phyloP scores from a whole-genome alignment of 2,888 invertebrate species.

The Stenotaenia linearis region DNA sequence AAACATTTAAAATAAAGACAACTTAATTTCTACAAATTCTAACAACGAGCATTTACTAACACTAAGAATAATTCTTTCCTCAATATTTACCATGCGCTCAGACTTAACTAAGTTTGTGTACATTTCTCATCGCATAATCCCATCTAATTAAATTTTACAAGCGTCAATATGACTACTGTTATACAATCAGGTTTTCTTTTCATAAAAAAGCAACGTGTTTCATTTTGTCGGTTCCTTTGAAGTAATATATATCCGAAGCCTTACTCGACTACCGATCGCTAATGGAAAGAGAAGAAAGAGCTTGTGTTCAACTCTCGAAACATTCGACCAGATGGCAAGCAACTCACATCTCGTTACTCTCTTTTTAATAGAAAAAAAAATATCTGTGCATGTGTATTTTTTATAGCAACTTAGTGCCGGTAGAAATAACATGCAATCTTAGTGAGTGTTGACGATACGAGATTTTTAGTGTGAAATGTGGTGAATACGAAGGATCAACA shows the following conservation, averaged over 20 bases:
- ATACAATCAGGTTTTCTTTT: background rate
- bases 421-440: background rate
- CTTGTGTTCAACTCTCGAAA: background rate
- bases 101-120: too few species aligned
- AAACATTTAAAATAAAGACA: too few species aligned
- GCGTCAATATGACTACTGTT: background rate
- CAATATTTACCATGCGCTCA: too few species aligned
- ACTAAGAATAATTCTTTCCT: too few species aligned
- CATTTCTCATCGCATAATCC: too few species aligned
- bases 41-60: too few species aligned
- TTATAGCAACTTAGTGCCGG: background rate
- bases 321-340: background rate
- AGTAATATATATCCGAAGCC: background rate
- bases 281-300: conserved; percentile 2
- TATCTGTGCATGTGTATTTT: background rate
- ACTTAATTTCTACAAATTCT: too few species aligned
- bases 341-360: background rate
- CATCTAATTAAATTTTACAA: background rate
- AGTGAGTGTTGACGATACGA: background rate
- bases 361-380: background rate
- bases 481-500: background rate
- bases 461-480: background rate
- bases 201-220: background rate
- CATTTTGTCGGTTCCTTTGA: background rate
- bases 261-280: background rate